Conservation (phyloP, 2,113 vertebrate species). For the Centropus bengalensis region DNA sequence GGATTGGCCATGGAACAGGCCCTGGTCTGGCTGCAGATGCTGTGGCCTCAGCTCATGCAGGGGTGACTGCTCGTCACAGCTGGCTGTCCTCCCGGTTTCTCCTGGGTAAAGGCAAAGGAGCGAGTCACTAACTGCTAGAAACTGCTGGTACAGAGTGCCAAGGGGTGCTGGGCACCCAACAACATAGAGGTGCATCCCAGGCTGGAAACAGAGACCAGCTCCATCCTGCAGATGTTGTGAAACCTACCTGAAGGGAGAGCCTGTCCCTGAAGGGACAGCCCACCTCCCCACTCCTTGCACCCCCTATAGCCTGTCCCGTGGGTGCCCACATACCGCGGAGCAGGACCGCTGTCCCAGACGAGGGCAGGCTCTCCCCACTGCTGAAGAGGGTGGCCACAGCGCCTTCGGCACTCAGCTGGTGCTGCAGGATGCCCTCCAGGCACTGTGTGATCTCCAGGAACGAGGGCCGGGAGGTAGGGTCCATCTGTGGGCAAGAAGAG, state of each 20-base stretch:
- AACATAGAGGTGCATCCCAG: fast-evolving
- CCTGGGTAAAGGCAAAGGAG: background rate
- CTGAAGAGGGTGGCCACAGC: fast-evolving
- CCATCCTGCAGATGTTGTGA: background rate
- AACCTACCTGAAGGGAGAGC: background rate
- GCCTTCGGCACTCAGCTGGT: conserved; percentile 29
- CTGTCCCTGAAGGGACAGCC: too few species aligned
- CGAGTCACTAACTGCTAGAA: background rate
- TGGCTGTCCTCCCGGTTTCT: background rate
- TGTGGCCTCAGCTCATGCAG: background rate
- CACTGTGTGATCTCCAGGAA: conserved; percentile 83
- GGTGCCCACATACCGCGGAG: background rate
- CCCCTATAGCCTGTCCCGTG: fast-evolving
- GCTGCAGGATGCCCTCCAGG: conserved; percentile 81
- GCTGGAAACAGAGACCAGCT: background rate
- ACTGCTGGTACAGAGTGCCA: fast-evolving
- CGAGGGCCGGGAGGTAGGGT: conserved; percentile 79
- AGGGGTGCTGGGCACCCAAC: fast-evolving
- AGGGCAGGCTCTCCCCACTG: background rate
- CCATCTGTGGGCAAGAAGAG: conserved; percentile 78
- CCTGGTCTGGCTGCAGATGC: conserved; percentile 71
- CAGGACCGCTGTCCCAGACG: fast-evolving
- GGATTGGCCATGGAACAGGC: conserved; percentile 86
- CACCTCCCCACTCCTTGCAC: background rate
- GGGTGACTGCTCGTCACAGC: background rate